Base-by-base conservation (phyloP, 1,140 invertebrate genomes). In the Magallana ariakensis region DNA sequence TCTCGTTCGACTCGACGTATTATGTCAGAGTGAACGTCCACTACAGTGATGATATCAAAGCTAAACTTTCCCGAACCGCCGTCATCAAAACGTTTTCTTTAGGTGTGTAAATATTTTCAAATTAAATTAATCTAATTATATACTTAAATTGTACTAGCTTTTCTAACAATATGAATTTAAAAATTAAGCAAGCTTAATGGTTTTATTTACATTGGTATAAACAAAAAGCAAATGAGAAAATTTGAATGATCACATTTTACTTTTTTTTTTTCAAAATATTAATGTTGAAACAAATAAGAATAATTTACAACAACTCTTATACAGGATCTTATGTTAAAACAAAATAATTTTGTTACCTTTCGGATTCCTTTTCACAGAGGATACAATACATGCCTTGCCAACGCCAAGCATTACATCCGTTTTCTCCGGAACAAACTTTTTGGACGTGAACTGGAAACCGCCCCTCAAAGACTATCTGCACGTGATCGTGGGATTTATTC, bases 391-490 rank as follows among this genome's bases (percentile, higher is more conserved):
- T n/a, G 80, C 80, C 0, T 33, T 86, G n/a, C 85, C 85, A 1
- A 82, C 55, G 0, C 85, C 85, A 8, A 86, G 55, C 16, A 86
- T 86, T 0, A 86, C 85, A 3, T 81, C 70, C 4, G 70, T 86
- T 26, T 82, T 81, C 9, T 86, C 85, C 0, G 85, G 85, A 7
- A 33, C 22, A 15, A 33, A 86, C 8, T 54, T 60, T 19, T 22
- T 86, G 11, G 55, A 81, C 13, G 85, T 86, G 15, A 86, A 82
- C 33, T 86, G 85, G 85, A 80, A 81, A 22, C 85, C 85, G 9
- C 55, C 85, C 80, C 85, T 66, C 22, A 57, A 75, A 19, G 75
- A 86, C 16, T 86, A 81, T 33, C 80, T 81, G 0, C 85, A 86
- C 54, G 80, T 86, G 80, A 53, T 86, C 56, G 75, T 80, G 1